Base-by-base conservation (phyloP, 2,888 invertebrate genomes). In the Ichneumoninae sp. region DNA sequence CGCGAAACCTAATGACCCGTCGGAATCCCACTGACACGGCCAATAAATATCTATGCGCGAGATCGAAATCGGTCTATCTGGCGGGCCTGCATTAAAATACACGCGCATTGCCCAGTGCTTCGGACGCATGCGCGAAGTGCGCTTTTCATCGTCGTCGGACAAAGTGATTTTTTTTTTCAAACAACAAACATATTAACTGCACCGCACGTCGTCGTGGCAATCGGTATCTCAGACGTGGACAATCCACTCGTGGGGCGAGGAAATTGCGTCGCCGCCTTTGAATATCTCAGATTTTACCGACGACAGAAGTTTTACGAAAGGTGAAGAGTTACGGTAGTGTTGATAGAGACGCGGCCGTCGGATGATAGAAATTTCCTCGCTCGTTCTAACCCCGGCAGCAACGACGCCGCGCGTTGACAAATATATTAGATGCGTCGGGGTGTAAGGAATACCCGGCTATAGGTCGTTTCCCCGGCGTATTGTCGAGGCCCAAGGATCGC, bases 361-460 rank as follows among this genome's bases (percentile, higher is more conserved):
- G 60, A 47, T 44, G 65, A 54, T 52, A 54, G 54, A 73, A 73
- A 73, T 66, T 71, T 66, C 13, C 52, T 36, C 26, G 16, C 70
- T 33, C 47, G 4, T 66, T 54, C 52, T 66, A 52, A 76, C 71
- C 54, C 33, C 79, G 54, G 73, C 30, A 66, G 63, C 65, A 19
- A 40, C 26, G 13, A 26, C 40, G 30, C 19, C 13, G 57, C 65
- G 10, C 54, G 52, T 66, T 73, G 73, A 80, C 73, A 80, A 80
- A 80, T 73, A 80, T 80, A 80, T 78, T 63, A 70, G 47, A 70
- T 16, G 33, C 63, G 63, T 70, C 50, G 50, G 44, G 60, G 19
- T 70, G 30, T 70, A 68, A 60, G 65, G 44, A 36, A 68, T 68
- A 44, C 44, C 16, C 57, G 66, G 57, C 52, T 47, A 76, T 33